These are phyloP conservation scores for Isoperla grammatica DNA, from an alignment of 2,888 invertebrate genomes.

Conservation along the genomic window DNA sequence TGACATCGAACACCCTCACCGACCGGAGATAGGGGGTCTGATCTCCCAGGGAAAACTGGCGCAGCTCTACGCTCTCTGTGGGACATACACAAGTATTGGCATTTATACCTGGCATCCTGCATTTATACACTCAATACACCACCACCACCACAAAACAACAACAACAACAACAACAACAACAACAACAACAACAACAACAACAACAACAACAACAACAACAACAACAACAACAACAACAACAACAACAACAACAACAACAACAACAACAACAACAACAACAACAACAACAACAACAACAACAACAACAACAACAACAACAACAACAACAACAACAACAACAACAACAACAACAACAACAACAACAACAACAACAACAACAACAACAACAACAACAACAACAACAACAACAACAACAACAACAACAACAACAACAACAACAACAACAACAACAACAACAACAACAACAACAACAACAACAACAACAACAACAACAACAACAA, in stretches of 20 bases:
- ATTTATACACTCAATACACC: too few relatives aligned
- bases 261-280: too few relatives aligned
- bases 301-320: not conserved
- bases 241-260: too few relatives aligned
- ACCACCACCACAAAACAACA: too few relatives aligned
- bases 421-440: not conserved
- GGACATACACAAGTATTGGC: slow-evolving; percentile 7
- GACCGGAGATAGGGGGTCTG: slow-evolving; percentile 42
- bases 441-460: not conserved
- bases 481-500: not conserved
- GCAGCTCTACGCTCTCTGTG: slow-evolving; percentile 46
- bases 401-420: not conserved
- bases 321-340: not conserved
- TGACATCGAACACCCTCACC: slow-evolving; percentile 42
- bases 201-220: not conserved
- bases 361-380: not conserved
- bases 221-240: slow-evolving; percentile 1
- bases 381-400: not conserved
- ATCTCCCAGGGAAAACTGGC: slow-evolving; percentile 46
- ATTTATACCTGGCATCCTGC: not conserved
- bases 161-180: too few relatives aligned
- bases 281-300: too few relatives aligned
- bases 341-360: not conserved
- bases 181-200: not conserved
- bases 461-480: not conserved